Conservation (phyloP, 1,140 invertebrate species). For the Drosophila repleta region DNA sequence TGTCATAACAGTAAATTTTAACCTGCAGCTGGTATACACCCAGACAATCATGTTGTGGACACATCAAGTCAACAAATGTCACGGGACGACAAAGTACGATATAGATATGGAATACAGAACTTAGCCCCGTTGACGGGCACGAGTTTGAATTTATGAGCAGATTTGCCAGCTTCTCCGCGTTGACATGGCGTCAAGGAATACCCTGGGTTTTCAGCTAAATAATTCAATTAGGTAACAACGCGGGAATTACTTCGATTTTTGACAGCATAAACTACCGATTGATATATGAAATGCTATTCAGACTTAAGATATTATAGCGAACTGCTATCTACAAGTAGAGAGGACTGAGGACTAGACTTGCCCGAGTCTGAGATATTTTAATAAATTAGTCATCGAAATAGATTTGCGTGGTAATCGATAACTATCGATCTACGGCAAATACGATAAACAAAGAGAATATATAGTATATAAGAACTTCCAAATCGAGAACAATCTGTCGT, state of each 20-base stretch:
- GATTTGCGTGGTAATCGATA: too few species aligned
- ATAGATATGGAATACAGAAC: slow-evolving; percentile 43
- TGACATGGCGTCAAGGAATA: slow-evolving; percentile 1
- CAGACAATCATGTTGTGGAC: slow-evolving; percentile 1
- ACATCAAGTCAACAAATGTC: slow-evolving; percentile 56
- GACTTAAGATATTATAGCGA: neutral
- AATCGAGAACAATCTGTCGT: too few species aligned
- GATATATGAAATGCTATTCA: neutral
- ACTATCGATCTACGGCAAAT: too few species aligned
- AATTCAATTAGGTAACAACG: neutral
- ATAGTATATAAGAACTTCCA: too few species aligned
- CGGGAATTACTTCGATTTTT: neutral
- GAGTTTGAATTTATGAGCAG: slow-evolving; percentile 67
- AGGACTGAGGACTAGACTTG: too few species aligned
- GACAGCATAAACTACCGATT: neutral
- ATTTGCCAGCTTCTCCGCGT: slow-evolving; percentile 18
- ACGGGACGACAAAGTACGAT: slow-evolving; percentile 49
- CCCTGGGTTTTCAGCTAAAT: neutral
- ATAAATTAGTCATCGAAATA: too few species aligned
- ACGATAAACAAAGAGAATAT: too few species aligned
- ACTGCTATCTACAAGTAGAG: too few species aligned
- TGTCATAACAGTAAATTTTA: slow-evolving; percentile 49
- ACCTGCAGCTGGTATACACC: slow-evolving; percentile 41
- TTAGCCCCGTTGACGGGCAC: slow-evolving; percentile 48
- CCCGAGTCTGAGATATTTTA: too few species aligned